A percentile compares a stretch with the other conserved stretches of the same genome.
These are phyloP conservation scores for Oenanthe oenanthe DNA, from an alignment of 2,113 vertebrate genomes.

Conservation along the genomic window DNA sequence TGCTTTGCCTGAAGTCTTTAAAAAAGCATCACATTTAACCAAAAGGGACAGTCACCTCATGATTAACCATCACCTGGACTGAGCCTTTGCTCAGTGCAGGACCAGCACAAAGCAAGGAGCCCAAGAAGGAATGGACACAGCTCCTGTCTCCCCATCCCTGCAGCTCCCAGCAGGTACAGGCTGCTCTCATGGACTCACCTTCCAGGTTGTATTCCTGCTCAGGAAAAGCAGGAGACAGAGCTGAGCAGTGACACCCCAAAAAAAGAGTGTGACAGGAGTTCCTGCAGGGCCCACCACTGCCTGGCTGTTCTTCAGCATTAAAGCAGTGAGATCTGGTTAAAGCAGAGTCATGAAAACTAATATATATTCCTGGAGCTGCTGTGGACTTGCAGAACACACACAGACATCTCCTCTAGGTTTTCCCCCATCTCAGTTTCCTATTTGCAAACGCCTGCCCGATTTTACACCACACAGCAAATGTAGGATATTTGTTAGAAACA, in stretches of 20 bases:
- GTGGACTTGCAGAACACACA: not conserved
- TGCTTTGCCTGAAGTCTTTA: not conserved
- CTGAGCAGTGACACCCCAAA: not conserved
- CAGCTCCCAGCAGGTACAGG: not conserved
- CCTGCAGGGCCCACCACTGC: not conserved
- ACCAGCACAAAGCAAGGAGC: not conserved
- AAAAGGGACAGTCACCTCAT: not conserved
- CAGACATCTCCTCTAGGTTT: not conserved
- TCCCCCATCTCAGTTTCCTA: not conserved
- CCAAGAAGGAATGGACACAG: not conserved
- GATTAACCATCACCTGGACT: not conserved
- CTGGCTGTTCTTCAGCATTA: not conserved
- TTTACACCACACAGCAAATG: not conserved
- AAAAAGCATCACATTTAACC: not conserved
- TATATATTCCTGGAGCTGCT: not conserved
- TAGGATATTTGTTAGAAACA: not conserved
- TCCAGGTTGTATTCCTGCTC: not conserved
- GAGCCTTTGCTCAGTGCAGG: not conserved
- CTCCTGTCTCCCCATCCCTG: not conserved
- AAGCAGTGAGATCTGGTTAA: not conserved
- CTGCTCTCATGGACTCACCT: not conserved
- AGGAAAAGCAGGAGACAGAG: not conserved
- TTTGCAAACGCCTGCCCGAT: not conserved
- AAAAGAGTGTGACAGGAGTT: not conserved
- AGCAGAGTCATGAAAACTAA: not conserved